phyloP scores from a whole-genome alignment of 1,140 invertebrate genomes.

The Drosophila azteca region DNA sequence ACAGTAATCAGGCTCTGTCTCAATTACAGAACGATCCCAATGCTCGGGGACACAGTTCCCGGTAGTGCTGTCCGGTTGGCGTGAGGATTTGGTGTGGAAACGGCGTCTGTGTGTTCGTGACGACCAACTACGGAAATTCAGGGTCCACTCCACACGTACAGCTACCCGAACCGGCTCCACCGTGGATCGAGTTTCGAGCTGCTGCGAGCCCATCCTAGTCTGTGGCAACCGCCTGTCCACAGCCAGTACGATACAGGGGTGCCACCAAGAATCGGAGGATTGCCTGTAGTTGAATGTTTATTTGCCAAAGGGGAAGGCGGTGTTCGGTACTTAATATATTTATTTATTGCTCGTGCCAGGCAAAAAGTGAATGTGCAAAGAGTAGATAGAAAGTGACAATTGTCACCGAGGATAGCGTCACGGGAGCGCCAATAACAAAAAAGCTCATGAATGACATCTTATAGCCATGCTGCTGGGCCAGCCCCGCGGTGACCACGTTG shows the following conservation, averaged over 20 bases:
- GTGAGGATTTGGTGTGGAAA: constrained; percentile 92
- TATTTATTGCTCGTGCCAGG: constrained; percentile 84
- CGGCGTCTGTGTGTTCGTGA: constrained; percentile 89
- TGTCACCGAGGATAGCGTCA: constrained; percentile 87
- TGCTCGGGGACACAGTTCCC: constrained; percentile 86
- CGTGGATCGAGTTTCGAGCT: constrained; percentile 93
- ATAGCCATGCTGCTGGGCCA: constrained; percentile 92
- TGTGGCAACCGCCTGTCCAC: constrained; percentile 95
- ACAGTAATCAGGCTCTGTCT: too few species aligned
- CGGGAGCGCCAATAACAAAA: constrained; percentile 88
- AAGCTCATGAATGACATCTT: constrained; percentile 86
- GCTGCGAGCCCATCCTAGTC: constrained; percentile 90
- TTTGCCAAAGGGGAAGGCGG: constrained; percentile 90
- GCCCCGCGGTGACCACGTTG: constrained; percentile 91
- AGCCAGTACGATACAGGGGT: constrained; percentile 92
- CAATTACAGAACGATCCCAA: constrained; percentile 85
- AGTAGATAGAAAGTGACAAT: constrained; percentile 87
- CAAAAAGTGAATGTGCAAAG: constrained; percentile 86
- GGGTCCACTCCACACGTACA: constrained; percentile 92
- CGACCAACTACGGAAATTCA: constrained; percentile 91
- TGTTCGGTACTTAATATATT: background rate
- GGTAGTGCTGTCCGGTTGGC: constrained; percentile 91
- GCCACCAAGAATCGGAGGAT: constrained; percentile 93
- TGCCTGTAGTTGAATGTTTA: constrained; percentile 98
- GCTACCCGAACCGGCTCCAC: constrained; percentile 91